Percentiles rank a stretch among this genome's conserved stretches.
Evolutionary conservation across 2,113 vertebrate genomes (phyloP).

Genomic region (Mohoua ochrocephala): DNA sequence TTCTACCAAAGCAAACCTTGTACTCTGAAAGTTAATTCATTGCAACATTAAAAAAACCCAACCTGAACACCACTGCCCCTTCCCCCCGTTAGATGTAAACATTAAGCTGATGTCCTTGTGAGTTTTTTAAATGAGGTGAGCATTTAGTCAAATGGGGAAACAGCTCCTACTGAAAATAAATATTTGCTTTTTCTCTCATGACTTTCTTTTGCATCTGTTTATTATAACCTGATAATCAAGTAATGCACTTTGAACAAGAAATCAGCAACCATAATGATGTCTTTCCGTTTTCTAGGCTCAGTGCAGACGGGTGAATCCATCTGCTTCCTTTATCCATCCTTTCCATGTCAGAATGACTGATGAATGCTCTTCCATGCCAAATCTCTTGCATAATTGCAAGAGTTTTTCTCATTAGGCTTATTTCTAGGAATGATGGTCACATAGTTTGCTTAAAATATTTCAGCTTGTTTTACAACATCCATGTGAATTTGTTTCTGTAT

Average conservation of each 20-base stretch:
- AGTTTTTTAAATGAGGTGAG: neutral
- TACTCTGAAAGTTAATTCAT: neutral
- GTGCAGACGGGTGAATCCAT: neutral
- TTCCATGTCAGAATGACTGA: neutral
- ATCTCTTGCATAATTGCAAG: neutral
- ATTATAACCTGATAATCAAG: neutral
- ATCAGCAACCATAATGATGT: neutral
- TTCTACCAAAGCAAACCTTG: neutral
- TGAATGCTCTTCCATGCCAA: neutral
- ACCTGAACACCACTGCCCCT: neutral
- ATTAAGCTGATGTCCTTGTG: neutral
- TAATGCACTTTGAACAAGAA: neutral
- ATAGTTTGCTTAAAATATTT: neutral
- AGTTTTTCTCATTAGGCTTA: neutral
- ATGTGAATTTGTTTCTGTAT: neutral
- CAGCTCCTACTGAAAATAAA: neutral
- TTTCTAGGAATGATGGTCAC: neutral
- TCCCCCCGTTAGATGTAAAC: neutral
- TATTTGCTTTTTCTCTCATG: neutral
- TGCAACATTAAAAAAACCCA: neutral
- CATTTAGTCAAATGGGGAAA: neutral
- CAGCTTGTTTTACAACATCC: neutral
- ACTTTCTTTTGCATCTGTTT: neutral
- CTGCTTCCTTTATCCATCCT: neutral
- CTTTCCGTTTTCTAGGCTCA: neutral